Conservation (phyloP, 53 echinoderm and acorn worm species). For the Hippasteria phrygiana region DNA sequence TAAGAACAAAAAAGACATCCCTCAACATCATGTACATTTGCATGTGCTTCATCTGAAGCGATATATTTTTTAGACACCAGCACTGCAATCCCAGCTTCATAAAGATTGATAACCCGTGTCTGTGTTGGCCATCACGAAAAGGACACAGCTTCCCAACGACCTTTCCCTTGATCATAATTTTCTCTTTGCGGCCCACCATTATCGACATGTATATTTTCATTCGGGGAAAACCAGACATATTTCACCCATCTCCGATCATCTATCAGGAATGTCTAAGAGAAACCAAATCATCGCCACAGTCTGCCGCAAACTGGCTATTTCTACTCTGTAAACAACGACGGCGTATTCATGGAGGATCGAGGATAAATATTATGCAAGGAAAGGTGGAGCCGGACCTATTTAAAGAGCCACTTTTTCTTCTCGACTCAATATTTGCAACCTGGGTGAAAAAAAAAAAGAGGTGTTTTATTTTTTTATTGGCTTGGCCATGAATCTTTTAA, state of each 20-base stretch:
- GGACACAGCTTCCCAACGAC: not conserved
- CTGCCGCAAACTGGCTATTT: not conserved
- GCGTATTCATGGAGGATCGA: not conserved
- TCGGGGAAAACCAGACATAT: not conserved
- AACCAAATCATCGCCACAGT: not conserved
- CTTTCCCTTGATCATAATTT: not conserved
- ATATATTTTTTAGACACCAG: too few relatives aligned
- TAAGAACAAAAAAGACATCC: too few relatives aligned
- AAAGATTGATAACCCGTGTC: too few relatives aligned
- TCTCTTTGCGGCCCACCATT: not conserved
- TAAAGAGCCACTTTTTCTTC: not conserved
- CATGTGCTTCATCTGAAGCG: too few relatives aligned
- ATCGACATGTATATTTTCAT: conserved; percentile 1
- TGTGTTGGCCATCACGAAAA: too few relatives aligned
- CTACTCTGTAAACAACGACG: not conserved
- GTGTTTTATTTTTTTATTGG: not conserved
- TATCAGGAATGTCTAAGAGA: not conserved
- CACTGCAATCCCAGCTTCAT: too few relatives aligned
- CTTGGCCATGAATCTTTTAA: conserved; percentile 1
- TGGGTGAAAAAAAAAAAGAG: not conserved
- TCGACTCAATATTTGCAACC: not conserved
- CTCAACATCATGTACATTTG: too few relatives aligned
- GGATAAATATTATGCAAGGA: not conserved
- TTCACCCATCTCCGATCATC: not conserved
- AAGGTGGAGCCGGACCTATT: not conserved